Conservation (phyloP, 1,140 invertebrate genomes). For the Tetragonula clypearis region DNA sequence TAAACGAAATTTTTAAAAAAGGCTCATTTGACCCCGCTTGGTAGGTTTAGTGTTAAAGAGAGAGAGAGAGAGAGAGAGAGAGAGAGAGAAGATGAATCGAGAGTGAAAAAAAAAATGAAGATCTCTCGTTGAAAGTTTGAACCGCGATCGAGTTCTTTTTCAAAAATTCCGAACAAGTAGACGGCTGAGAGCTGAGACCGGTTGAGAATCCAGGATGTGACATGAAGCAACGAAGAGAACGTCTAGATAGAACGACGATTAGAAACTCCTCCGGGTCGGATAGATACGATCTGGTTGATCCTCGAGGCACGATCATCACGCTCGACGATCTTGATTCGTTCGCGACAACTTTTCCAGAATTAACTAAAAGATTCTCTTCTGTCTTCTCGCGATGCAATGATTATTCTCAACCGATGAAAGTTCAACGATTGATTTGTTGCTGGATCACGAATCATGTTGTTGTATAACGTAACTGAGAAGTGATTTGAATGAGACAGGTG, state of each 20-base stretch:
- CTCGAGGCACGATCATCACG: not conserved
- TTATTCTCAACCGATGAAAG: not conserved
- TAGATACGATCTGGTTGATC: conserved; percentile 3
- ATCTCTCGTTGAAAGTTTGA: no score
- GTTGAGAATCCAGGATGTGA: conserved; percentile 6
- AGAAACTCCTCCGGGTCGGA: conserved; percentile 6
- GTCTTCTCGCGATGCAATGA: not conserved
- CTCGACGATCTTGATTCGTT: conserved; percentile 16
- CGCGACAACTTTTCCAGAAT: conserved; percentile 42
- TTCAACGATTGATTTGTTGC: conserved; percentile 12
- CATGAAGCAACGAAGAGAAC: not conserved
- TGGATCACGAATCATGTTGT: not conserved
- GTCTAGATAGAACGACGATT: conserved; percentile 6
- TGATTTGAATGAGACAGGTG: not conserved
- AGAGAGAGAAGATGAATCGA: no score
- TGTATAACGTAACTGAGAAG: conserved; percentile 4
- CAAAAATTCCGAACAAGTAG: conserved; percentile 9
- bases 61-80: no score
- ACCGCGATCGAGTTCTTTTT: not conserved
- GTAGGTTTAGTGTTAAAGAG: no score
- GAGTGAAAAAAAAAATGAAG: no score
- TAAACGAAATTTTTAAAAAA: no score
- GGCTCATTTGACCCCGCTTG: no score
- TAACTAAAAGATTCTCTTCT: not conserved
- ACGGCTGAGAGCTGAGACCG: not conserved